Conservation (phyloP, 64 coral and sea anemone species). For the Actinia equina region DNA sequence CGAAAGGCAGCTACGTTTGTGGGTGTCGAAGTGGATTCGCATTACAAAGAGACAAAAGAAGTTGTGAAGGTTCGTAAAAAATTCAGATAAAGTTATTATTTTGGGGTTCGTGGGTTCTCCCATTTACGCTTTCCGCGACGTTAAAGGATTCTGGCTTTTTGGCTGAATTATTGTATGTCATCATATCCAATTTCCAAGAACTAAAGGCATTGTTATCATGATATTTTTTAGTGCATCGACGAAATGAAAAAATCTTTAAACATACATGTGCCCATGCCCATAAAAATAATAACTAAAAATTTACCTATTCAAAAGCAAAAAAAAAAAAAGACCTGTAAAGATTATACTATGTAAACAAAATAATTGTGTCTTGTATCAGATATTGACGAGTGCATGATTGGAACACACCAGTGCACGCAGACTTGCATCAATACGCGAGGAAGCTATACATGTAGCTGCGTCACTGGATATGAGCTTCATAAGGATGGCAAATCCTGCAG, state of each 20-base stretch:
- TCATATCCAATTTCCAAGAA: no score
- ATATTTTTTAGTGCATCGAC: no score
- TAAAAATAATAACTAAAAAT: no score
- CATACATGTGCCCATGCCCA: no score
- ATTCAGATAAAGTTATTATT: neutral
- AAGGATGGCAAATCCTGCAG: conserved; percentile 6
- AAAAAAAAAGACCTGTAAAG: no score
- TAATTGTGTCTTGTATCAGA: neutral
- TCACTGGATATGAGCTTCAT: neutral
- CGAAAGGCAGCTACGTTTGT: neutral
- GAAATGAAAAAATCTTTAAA: no score
- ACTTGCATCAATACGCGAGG: neutral
- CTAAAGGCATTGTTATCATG: no score
- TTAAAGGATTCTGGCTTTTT: neutral
- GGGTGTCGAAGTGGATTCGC: neutral
- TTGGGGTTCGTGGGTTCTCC: no score
- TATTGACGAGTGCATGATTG: conserved; percentile 1
- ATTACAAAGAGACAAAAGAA: neutral
- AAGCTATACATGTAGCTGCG: neutral
- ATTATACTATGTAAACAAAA: no score
- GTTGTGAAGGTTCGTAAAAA: neutral
- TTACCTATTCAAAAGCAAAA: no score
- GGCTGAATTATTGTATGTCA: no score
- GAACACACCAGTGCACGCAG: neutral
- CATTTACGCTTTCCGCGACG: no score